A percentile compares a stretch with the other conserved stretches of the same genome.
phyloP scores from a whole-genome alignment of 2,888 invertebrate species.

The Melipona beecheii region DNA sequence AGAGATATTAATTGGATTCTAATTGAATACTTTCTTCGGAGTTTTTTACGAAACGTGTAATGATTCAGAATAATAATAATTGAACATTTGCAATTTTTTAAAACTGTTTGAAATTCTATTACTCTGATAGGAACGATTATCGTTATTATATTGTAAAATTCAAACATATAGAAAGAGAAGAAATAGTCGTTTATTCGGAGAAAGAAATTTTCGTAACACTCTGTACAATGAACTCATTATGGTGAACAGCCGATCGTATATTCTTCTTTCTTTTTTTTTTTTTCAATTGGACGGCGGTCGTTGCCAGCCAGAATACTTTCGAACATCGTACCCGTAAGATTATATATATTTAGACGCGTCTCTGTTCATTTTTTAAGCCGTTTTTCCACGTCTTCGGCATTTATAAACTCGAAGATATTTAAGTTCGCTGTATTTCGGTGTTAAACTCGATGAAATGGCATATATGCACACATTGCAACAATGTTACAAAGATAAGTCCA shows the following conservation, averaged over 20 bases:
- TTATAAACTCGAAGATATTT: constrained; percentile 15
- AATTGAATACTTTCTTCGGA: not conserved
- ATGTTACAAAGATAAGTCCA: constrained; percentile 19
- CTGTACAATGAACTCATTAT: constrained; percentile 48
- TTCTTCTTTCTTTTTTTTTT: constrained; percentile 30
- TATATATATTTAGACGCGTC: constrained; percentile 27
- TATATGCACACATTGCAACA: constrained; percentile 42
- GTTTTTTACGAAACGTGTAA: not conserved
- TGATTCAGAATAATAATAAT: not conserved
- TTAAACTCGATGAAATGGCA: constrained; percentile 39
- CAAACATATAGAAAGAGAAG: not conserved
- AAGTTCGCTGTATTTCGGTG: constrained; percentile 60
- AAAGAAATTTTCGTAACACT: constrained; percentile 43
- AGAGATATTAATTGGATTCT: not conserved
- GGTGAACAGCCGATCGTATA: constrained; percentile 18
- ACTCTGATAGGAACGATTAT: not conserved
- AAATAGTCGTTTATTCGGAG: not conserved
- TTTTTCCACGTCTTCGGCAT: not conserved
- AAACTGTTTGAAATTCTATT: not conserved
- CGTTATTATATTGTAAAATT: not conserved
- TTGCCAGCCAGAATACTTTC: not conserved
- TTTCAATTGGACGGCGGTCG: not conserved
- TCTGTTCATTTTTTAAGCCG: not conserved
- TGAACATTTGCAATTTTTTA: not conserved
- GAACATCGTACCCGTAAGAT: not conserved